Conservation (phyloP, 2,113 vertebrate species). For the Cheilinus undulatus region DNA sequence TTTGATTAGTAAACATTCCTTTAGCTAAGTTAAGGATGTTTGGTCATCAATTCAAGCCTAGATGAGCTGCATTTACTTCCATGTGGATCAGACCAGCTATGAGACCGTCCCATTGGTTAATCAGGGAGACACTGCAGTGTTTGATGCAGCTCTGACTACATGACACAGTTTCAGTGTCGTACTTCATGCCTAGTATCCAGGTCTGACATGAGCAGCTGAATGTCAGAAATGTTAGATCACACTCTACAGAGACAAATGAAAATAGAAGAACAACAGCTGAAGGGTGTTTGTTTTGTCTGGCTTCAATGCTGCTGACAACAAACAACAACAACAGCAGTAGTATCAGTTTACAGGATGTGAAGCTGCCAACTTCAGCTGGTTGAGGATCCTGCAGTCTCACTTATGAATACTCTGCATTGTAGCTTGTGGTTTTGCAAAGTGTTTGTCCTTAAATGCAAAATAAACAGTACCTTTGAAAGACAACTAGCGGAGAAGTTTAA, state of each 20-base stretch:
- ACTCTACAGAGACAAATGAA: background rate
- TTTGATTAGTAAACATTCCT: no score
- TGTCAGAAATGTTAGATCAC: background rate
- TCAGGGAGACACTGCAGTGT: background rate
- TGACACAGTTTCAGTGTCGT: background rate
- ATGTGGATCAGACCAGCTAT: conserved; percentile 5
- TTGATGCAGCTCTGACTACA: conserved; percentile 9
- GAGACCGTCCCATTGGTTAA: conserved; percentile 6
- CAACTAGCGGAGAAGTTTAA: no score
- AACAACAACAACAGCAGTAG: conserved; percentile 12
- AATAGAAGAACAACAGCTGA: background rate
- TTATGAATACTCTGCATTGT: no score
- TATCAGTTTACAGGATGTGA: conserved; percentile 13
- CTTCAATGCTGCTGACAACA: conserved; percentile 15
- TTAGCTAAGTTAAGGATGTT: no score
- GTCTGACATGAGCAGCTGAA: background rate
- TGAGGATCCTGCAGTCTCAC: background rate
- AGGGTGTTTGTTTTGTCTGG: conserved; percentile 26
- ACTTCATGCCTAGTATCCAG: background rate
- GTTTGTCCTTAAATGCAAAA: no score
- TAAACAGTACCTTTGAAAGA: no score
- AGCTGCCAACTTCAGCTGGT: background rate
- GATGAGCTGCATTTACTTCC: conserved; percentile 2
- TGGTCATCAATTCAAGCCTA: background rate
- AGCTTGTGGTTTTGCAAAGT: no score